phyloP scores from a whole-genome alignment of 1,140 invertebrate genomes.

The Physella acuta region DNA sequence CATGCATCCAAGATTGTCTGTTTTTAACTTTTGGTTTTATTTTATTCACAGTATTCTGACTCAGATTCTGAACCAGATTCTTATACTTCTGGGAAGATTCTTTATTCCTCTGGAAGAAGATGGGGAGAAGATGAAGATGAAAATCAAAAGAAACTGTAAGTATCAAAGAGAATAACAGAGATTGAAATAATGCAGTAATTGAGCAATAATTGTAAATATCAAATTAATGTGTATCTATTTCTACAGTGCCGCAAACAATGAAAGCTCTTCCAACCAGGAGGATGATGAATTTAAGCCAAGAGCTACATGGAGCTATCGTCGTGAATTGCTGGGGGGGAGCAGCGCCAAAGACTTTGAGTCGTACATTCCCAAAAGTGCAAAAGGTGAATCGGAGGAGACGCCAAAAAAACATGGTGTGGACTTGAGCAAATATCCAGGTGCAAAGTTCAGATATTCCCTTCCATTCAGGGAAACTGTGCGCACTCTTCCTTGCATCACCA shows the following conservation, averaged over 20 bases:
- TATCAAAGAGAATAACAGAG: too few species aligned
- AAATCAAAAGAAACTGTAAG: not conserved
- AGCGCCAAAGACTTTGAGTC: constrained; percentile 18
- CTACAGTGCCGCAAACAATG: too few species aligned
- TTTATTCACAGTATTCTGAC: constrained; percentile 2
- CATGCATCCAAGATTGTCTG: not conserved
- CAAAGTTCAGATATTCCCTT: constrained; percentile 18
- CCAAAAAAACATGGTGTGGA: not conserved
- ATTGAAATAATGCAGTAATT: too few species aligned
- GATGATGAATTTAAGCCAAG: not conserved
- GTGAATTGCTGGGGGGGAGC: constrained; percentile 10
- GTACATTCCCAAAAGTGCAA: constrained; percentile 13
- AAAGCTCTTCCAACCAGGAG: too few species aligned
- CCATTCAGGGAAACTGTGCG: not conserved
- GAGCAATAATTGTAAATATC: too few species aligned
- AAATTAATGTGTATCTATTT: too few species aligned
- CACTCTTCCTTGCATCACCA: not conserved
- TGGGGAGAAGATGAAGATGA: constrained; percentile 8
- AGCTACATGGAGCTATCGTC: constrained; percentile 32
- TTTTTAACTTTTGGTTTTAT: not conserved
- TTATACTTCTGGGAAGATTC: not conserved
- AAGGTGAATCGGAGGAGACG: not conserved
- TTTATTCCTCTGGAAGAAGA: constrained; percentile 12
- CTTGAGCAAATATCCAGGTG: constrained; percentile 18
- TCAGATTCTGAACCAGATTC: constrained; percentile 4